phyloP scores from a whole-genome alignment of 2,113 vertebrate genomes.

The Phrynosoma blainvillii region DNA sequence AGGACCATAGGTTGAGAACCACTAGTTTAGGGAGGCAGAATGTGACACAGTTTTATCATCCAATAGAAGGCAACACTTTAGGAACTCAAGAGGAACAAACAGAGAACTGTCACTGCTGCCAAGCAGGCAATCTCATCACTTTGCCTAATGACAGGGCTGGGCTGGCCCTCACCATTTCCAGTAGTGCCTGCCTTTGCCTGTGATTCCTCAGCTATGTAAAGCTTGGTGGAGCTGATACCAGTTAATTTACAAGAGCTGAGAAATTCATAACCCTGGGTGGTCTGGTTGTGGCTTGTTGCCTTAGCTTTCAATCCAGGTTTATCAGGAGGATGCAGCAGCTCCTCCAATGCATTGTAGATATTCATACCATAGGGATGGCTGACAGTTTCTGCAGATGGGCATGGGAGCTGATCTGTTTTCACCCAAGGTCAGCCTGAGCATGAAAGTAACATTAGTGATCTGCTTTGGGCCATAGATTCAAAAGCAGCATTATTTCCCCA shows the following conservation, averaged over 20 bases:
- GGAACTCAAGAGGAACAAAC: too few relatives aligned
- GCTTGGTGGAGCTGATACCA: slow-evolving; percentile 38
- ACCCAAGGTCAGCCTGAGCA: slow-evolving; percentile 7
- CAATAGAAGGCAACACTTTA: too few relatives aligned
- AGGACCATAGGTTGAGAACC: too few relatives aligned
- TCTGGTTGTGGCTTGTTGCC: slow-evolving; percentile 56
- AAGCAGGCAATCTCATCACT: too few relatives aligned
- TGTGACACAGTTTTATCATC: too few relatives aligned
- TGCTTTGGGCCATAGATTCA: slow-evolving; percentile 1
- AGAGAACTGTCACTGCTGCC: too few relatives aligned
- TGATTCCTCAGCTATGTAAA: slow-evolving; percentile 30
- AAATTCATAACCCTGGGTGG: slow-evolving; percentile 55
- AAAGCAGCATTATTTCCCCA: neutral
- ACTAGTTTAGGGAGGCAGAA: too few relatives aligned
- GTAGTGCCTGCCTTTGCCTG: slow-evolving; percentile 40
- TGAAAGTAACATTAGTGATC: neutral
- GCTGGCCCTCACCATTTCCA: slow-evolving; percentile 22
- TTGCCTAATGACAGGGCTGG: too few relatives aligned
- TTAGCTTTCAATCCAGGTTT: slow-evolving; percentile 70
- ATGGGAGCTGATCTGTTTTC: slow-evolving; percentile 57
- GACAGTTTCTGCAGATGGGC: slow-evolving; percentile 64
- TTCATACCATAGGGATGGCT: slow-evolving; percentile 25
- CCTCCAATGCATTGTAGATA: slow-evolving; percentile 57
- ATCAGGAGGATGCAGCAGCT: slow-evolving; percentile 64
- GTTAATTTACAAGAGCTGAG: slow-evolving; percentile 67